Base-by-base conservation (phyloP, 2,113 vertebrate genomes). In the Platysteira castanea region DNA sequence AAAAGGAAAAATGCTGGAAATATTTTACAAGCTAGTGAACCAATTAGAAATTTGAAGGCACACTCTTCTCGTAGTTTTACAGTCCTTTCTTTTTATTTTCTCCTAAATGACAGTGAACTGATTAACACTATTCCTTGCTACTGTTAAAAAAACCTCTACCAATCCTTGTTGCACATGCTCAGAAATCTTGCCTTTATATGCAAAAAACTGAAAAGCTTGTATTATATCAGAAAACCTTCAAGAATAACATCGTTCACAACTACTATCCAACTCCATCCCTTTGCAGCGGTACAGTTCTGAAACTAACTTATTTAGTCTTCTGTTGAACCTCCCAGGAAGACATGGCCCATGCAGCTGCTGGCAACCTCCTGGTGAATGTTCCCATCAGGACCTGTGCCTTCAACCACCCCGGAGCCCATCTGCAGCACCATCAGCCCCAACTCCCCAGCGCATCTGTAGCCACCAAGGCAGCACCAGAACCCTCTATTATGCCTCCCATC, bases 401-500 rank as follows among this genome's bases (percentile, higher is more conserved):
- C 47, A 57, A 9, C 20, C 56, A 54, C 15, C 10, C 35, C 1
- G 0, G 13, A 54, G 7, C 6, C 11, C 7, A 1, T 5, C 18
- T 33, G 35, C 56, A 80, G 20, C 33, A 56, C 22, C 46, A 44
- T 15, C 0, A 0, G 24, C 28, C 22, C 16, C 6, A 2, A 11
- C 11, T 8, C 30, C 52, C 56, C 44, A 69, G 6, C 0, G 0
- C 0, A 0, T 37, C 31, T 39, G 27, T 8, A 26, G 59, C 8
- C 49, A 50, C 20, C 49, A 35, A 26, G 15, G 42, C 31, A 50
- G 47, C 5, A 28, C 23, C 47, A 70, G 24, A 33, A 54, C 4
- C 10, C 26, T 26, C 18, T 9, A 3, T 1, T 20, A 20, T 80
- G 33, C 17, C 37, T 89, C 71, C 28, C 28, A 18, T 30, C 35